A percentile compares a stretch with the other conserved stretches of the same genome.
phyloP scores from a whole-genome alignment of 2,113 vertebrate species.

The Rostratula benghalensis region DNA sequence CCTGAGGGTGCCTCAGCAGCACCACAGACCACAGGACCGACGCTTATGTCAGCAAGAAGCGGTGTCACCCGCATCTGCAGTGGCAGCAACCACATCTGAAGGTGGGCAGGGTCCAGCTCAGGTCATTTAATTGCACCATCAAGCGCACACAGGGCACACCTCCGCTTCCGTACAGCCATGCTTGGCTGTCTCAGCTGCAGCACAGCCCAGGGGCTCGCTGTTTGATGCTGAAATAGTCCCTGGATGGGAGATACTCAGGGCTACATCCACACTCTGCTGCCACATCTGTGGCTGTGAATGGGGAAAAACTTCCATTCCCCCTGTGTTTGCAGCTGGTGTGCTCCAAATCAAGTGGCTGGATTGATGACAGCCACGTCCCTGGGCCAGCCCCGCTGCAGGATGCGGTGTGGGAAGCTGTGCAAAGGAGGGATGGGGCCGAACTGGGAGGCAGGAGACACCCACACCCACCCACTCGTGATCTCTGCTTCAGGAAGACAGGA shows the following conservation, averaged over 20 bases:
- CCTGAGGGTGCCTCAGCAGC: rapidly evolving
- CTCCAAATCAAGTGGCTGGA: background rate
- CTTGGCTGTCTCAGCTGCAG: background rate
- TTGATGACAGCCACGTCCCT: background rate
- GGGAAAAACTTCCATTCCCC: background rate
- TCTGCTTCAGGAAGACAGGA: background rate
- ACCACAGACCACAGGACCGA: rapidly evolving
- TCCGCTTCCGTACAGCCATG: background rate
- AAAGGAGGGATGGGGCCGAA: background rate
- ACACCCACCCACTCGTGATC: rapidly evolving
- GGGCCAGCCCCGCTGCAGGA: background rate
- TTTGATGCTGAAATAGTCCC: background rate
- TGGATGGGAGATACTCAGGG: background rate
- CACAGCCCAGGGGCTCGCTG: background rate
- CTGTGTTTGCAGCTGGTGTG: background rate
- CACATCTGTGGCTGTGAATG: background rate
- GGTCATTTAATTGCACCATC: background rate
- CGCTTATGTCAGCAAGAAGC: background rate
- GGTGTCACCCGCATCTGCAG: rapidly evolving
- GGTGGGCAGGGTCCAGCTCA: background rate
- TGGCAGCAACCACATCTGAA: background rate
- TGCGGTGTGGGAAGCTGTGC: rapidly evolving
- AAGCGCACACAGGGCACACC: rapidly evolving
- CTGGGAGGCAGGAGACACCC: background rate
- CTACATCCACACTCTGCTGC: background rate